Evolutionary conservation across 2,888 invertebrate species (phyloP).

Genomic region (Drosophila recens): DNA sequence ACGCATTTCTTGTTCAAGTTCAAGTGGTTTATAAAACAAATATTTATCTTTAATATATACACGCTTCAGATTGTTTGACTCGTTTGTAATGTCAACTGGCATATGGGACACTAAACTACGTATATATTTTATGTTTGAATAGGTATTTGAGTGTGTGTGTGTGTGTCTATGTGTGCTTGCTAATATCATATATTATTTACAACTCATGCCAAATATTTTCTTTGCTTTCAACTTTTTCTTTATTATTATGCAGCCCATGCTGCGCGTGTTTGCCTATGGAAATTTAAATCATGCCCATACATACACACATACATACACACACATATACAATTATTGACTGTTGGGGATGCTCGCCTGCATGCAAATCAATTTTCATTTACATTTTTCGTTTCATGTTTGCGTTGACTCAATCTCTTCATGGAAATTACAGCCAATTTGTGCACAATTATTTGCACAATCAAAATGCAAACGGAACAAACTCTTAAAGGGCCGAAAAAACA

Average conservation of each 20-base stretch:
- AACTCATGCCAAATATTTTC: conserved; percentile 46
- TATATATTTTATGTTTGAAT: conserved; percentile 28
- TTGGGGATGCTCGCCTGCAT: conserved; percentile 30
- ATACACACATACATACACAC: conserved; percentile 4
- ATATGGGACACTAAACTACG: conserved; percentile 36
- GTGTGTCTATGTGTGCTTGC: conserved; percentile 41
- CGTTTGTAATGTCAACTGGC: conserved; percentile 24
- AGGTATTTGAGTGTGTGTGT: conserved; percentile 2
- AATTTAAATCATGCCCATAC: conserved; percentile 27
- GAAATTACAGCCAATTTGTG: conserved; percentile 59
- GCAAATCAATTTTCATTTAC: conserved; percentile 67
- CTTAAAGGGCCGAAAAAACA: neutral
- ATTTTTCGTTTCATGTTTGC: conserved; percentile 46
- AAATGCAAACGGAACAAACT: conserved; percentile 10
- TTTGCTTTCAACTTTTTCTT: conserved; percentile 27
- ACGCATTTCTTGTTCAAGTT: conserved; percentile 6
- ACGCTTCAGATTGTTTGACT: conserved; percentile 17
- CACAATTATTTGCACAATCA: conserved; percentile 52
- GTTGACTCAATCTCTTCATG: conserved; percentile 48
- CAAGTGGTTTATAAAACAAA: neutral
- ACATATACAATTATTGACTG: neutral
- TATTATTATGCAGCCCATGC: conserved; percentile 52
- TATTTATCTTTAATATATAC: conserved; percentile 13
- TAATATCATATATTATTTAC: conserved; percentile 57
- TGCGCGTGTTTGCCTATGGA: conserved; percentile 41